Evolutionary conservation across 2,888 invertebrate genomes (phyloP).

Genomic region (Oligia strigilis): DNA sequence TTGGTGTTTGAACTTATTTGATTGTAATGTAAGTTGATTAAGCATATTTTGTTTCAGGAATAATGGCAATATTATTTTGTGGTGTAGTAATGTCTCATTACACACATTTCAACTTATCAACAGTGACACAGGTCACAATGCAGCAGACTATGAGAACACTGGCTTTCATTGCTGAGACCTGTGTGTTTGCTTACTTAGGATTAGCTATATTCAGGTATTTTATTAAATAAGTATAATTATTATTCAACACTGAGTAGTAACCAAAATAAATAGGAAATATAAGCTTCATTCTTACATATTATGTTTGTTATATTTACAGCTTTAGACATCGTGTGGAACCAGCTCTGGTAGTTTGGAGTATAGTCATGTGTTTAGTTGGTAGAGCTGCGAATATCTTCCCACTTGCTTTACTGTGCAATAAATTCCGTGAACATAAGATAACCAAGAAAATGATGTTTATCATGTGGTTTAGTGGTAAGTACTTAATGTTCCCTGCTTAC

Average conservation of each 20-base stretch:
- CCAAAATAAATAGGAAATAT: background rate
- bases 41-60: slow-evolving; percentile 91
- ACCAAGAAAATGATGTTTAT: slow-evolving; percentile 99
- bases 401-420: slow-evolving; percentile 97
- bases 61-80: slow-evolving; percentile 99
- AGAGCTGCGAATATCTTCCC: slow-evolving; percentile 99
- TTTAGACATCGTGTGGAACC: slow-evolving; percentile 98
- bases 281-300: background rate
- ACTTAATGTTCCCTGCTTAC: background rate
- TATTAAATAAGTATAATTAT: slow-evolving; percentile 3
- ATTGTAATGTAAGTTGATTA: background rate
- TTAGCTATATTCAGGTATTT: slow-evolving; percentile 93
- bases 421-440: slow-evolving; percentile 99
- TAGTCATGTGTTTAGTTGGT: slow-evolving; percentile 97
- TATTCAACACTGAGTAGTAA: background rate
- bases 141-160: slow-evolving; percentile 99
- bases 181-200: slow-evolving; percentile 99
- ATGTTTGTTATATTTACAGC: slow-evolving; percentile 91
- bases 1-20: background rate
- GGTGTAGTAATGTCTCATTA: slow-evolving; percentile 99
- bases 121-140: slow-evolving; percentile 99
- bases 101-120: slow-evolving; percentile 99
- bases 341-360: slow-evolving; percentile 98
- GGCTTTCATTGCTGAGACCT: slow-evolving; percentile 99
- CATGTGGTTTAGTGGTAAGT: slow-evolving; percentile 99